These are phyloP conservation scores for Macrochelys suwanniensis DNA, from an alignment of 2,797 vertebrate species.

Conservation along the genomic window DNA sequence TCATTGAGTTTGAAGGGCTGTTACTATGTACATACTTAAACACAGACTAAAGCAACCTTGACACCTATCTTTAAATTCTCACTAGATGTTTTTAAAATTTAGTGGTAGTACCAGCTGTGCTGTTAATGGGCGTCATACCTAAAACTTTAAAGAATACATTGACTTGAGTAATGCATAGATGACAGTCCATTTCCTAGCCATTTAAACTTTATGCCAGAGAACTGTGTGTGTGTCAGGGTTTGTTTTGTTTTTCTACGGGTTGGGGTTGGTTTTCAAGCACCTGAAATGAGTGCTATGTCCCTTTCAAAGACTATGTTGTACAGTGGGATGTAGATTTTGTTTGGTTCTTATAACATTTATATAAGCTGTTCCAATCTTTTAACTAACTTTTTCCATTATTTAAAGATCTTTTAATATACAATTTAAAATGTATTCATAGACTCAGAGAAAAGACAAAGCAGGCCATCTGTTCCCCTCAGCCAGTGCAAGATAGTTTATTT, in stretches of 20 bases:
- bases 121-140: not conserved
- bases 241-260: not conserved
- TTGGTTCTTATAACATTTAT: not conserved
- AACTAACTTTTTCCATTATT: not conserved
- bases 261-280: not conserved
- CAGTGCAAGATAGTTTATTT: not conserved
- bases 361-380: too few species aligned
- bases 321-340: not conserved
- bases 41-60: not conserved
- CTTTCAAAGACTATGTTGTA: not conserved
- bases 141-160: rapidly evolving
- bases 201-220: not conserved
- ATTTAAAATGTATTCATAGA: not conserved
- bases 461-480: not conserved
- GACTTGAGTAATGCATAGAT: rapidly evolving
- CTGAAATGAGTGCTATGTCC: not conserved
- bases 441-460: not conserved
- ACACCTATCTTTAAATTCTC: not conserved
- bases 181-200: not conserved
- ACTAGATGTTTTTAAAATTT: too few species aligned
- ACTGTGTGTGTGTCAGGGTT: not conserved
- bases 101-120: not conserved
- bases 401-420: not conserved
- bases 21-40: not conserved
- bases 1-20: not conserved